phyloP scores from a whole-genome alignment of 1,140 invertebrate species.

The Sycophila sp. region DNA sequence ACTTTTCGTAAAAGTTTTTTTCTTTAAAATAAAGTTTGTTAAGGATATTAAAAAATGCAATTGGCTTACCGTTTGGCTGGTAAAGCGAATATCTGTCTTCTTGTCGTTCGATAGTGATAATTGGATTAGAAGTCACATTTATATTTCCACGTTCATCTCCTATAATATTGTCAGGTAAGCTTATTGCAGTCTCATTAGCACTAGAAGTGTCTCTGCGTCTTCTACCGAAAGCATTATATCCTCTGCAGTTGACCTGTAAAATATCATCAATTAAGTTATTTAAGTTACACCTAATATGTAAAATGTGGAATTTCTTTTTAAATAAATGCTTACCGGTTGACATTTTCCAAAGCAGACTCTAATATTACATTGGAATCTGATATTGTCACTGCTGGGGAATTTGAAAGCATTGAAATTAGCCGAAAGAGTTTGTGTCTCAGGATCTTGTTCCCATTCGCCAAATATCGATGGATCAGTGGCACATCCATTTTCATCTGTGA shows the following conservation, averaged over 20 bases:
- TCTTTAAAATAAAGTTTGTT: slow-evolving; percentile 26
- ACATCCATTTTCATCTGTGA: slow-evolving; percentile 94
- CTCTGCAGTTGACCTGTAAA: slow-evolving; percentile 87
- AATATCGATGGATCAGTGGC: slow-evolving; percentile 92
- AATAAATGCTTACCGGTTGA: slow-evolving; percentile 80
- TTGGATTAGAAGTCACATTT: slow-evolving; percentile 90
- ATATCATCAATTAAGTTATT: slow-evolving; percentile 3
- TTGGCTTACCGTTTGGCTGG: slow-evolving; percentile 74
- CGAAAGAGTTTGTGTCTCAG: slow-evolving; percentile 82
- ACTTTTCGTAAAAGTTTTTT: too few relatives aligned
- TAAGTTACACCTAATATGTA: too few relatives aligned
- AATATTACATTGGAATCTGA: slow-evolving; percentile 95
- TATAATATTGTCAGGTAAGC: slow-evolving; percentile 59
- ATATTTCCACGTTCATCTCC: slow-evolving; percentile 87
- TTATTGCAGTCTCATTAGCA: slow-evolving; percentile 70
- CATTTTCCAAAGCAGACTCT: slow-evolving; percentile 94
- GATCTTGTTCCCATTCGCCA: slow-evolving; percentile 90
- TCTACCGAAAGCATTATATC: slow-evolving; percentile 87
- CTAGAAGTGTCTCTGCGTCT: slow-evolving; percentile 75
- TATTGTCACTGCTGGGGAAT: slow-evolving; percentile 94
- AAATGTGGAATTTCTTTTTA: too few relatives aligned
- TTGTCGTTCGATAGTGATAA: slow-evolving; percentile 86
- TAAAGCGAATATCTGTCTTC: slow-evolving; percentile 71
- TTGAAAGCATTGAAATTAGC: slow-evolving; percentile 95
- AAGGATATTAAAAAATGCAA: slow-evolving; percentile 8